Evolutionary conservation across 1,140 invertebrate species (phyloP), one percentile per base, ranked within the genome.

Genomic region (Hesperophylax magnus): DNA sequence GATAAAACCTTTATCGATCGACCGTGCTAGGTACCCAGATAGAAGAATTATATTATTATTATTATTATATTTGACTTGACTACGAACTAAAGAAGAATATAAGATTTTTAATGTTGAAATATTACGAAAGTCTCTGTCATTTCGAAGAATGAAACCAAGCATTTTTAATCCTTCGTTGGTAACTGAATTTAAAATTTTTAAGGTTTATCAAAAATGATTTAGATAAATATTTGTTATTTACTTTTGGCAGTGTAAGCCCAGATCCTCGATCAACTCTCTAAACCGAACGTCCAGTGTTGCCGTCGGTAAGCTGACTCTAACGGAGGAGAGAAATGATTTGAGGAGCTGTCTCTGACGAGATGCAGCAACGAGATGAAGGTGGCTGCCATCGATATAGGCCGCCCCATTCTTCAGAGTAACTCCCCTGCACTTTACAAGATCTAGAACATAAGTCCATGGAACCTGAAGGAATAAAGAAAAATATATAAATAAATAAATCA

Each of bases 281-380:
- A 81, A 69, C 53, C 80, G 53, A 18, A 58, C 14, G 34, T 81
- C 80, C 15, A 78, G 54, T 61, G 22, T 78, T 15, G 54, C 76
- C 56, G 54, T 78, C 24, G 39, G 39, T 20, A 81, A 53, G 11
- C 27, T 53, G 11, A 81, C 54, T 24, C 39, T 67, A n/a, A 81
- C 74, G 7, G 53, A 52, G 8, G 75, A 58, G 8, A 81, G 54
- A 15, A 81, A 69, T 22, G 8, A 17, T 20, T 60, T 74, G 39
- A 77, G 69, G 15, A 22, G 15, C 8, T 54, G 63, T 54, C 58
- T 31, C 11, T 61, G 54, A 22, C 47, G 34, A 11, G 58, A 18
- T 1, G 27, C 31, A 9, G 75, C 75, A 1, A 61, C 75, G 8
- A 47, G 17, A 9, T 60, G 54, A 56, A 77, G 34, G 1, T 77